A percentile compares a stretch with the other conserved stretches of the same genome.
Conservation (phyloP, 2,888 invertebrate genomes). For the Cancer borealis region DNA sequence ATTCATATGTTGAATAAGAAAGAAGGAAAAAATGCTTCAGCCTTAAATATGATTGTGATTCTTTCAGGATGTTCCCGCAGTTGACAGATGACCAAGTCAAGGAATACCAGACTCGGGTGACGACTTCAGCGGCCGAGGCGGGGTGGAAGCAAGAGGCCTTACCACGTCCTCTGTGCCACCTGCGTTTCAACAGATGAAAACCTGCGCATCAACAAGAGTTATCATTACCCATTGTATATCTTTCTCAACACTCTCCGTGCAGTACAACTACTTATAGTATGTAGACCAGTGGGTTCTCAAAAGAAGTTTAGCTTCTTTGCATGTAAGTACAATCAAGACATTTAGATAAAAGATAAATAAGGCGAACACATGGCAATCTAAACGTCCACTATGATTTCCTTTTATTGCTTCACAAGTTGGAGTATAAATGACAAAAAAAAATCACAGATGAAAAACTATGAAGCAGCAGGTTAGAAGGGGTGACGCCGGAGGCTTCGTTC, state of each 20-base stretch:
- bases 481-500: background rate
- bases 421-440: constrained; percentile 44
- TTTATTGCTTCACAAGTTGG: constrained; percentile 51
- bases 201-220: background rate
- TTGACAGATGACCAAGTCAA: constrained; percentile 64
- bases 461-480: constrained; percentile 42
- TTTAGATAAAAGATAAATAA: background rate
- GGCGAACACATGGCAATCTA: background rate
- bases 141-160: constrained; percentile 23
- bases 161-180: constrained; percentile 62
- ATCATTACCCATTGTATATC: background rate
- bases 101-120: constrained; percentile 56
- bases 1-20: background rate
- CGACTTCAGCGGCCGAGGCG: constrained; percentile 40
- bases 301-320: background rate
- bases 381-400: background rate
- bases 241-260: background rate
- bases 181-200: constrained; percentile 46
- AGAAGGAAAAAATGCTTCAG: background rate
- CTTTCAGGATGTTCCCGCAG: constrained; percentile 69
- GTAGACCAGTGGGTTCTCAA: background rate
- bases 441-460: constrained; percentile 42
- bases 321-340: background rate
- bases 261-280: background rate
- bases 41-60: background rate